A percentile compares a stretch with the other conserved stretches of the same genome.
Conservation (phyloP, 2,113 vertebrate genomes). For the Oreochromis tanganicae region DNA sequence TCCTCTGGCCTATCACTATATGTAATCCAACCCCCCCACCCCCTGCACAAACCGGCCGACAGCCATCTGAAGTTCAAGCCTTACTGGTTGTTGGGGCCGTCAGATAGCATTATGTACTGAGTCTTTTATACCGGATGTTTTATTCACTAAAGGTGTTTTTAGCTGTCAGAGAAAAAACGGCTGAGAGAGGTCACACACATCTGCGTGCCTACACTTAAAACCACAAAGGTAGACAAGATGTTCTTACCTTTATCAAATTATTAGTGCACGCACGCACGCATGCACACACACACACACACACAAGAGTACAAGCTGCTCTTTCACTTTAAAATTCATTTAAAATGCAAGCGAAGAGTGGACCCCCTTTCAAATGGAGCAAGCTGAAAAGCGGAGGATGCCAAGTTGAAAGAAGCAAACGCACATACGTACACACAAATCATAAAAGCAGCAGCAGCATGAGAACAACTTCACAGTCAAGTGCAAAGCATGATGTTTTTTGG, state of each 20-base stretch:
- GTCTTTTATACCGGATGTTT: conserved; percentile 48
- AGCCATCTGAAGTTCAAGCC: not conserved
- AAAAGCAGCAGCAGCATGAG: not conserved
- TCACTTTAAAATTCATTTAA: conserved; percentile 37
- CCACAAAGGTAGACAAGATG: conserved; percentile 38
- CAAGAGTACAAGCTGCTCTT: not conserved
- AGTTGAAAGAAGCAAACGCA: not conserved
- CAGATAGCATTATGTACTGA: conserved; percentile 31
- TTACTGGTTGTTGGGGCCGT: conserved; percentile 10
- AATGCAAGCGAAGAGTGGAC: conserved; percentile 26
- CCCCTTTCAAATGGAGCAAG: not conserved
- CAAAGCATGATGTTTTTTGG: not conserved
- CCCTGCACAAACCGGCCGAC: not conserved
- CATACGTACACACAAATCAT: not conserved
- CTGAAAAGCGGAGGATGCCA: not conserved
- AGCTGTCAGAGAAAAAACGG: conserved; percentile 33
- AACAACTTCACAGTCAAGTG: not conserved
- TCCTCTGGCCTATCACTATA: not conserved
- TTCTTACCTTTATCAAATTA: conserved; percentile 43
- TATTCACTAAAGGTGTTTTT: conserved; percentile 63
- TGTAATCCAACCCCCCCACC: not conserved
- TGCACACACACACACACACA: not conserved
- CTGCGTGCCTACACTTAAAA: conserved; percentile 14
- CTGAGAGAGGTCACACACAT: not conserved
- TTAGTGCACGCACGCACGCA: not conserved